Base-by-base conservation (phyloP, 2,797 vertebrate genomes). In the Diceros bicornis region DNA sequence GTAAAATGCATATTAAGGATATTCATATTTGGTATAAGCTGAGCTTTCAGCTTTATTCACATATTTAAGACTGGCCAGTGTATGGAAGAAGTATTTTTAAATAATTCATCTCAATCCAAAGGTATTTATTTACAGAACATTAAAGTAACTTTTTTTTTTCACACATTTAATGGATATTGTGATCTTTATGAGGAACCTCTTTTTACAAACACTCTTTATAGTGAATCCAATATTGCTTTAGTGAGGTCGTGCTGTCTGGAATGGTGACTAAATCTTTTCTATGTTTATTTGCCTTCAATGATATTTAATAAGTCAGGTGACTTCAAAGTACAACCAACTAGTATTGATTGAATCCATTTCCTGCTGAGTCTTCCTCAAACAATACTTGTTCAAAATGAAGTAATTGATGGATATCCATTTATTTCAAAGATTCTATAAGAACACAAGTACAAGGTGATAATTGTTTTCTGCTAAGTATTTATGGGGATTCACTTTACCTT, bases 71-170 rank as follows among this genome's bases (percentile, higher is more conserved):
- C 29, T 50, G 27, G 6, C 57, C 14, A 61, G 11, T 61, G 79
- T 97, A 66, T n/a, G 34, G 57, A 37, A 55, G 86, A 94, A 77
- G 3, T 37, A 77, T 72, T 95, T 92, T 74, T 57, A 77, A 94
- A 64, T 86, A 68, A 55, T 71, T 79, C 27, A 59, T 91, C 11
- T 91, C 11, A 91, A 32, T 91, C 4, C 34, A n/a, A 68, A 94
- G 61, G 2, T 93, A 41, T 50, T 3, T 14, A 44, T 79, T 79
- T 91, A 32, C 6, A 69, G 23, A 59, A 37, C 37, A 27, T 74
- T 50, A 72, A 68, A 5, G 50, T 91, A 61, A 55, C 7, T 75
- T 72, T 44, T 29, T 41, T 41, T 29, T 10, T 21, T 7, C 2
- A 64, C 11, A 59, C 3, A 34, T 82, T 89, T 75, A 27, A 29